Percentiles rank a stretch among this genome's conserved stretches.
Evolutionary conservation across 2,113 vertebrate species (phyloP).

Genomic region (Scolopax mira): DNA sequence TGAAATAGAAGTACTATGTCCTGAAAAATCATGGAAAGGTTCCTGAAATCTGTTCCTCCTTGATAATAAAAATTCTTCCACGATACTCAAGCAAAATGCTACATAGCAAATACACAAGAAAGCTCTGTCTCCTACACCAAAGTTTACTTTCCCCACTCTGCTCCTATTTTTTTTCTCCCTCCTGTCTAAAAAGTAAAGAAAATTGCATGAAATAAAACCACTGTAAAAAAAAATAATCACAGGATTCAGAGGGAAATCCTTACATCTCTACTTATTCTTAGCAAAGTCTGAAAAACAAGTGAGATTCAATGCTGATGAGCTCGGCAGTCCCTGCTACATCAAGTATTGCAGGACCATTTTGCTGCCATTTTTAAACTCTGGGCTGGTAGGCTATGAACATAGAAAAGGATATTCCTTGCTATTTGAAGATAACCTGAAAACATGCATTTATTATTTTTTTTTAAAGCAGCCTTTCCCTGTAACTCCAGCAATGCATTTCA

Average conservation of each 20-base stretch:
- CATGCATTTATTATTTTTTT: background rate
- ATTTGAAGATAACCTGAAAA: background rate
- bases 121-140: background rate
- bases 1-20: background rate
- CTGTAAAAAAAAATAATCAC: background rate
- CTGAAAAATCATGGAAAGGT: background rate
- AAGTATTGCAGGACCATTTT: background rate
- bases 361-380: background rate
- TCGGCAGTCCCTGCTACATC: background rate
- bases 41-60: background rate
- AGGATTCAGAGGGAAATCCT: background rate
- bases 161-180: fast-evolving
- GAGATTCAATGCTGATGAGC: background rate
- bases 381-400: background rate
- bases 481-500: background rate
- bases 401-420: background rate
- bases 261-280: background rate
- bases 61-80: background rate
- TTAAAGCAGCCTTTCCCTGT: background rate
- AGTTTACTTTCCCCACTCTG: background rate
- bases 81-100: background rate
- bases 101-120: background rate
- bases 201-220: background rate
- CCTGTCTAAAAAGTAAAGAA: background rate
- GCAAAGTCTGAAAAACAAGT: background rate